phyloP scores from a whole-genome alignment of 1,140 invertebrate genomes.

The Lepidurus couesii region DNA sequence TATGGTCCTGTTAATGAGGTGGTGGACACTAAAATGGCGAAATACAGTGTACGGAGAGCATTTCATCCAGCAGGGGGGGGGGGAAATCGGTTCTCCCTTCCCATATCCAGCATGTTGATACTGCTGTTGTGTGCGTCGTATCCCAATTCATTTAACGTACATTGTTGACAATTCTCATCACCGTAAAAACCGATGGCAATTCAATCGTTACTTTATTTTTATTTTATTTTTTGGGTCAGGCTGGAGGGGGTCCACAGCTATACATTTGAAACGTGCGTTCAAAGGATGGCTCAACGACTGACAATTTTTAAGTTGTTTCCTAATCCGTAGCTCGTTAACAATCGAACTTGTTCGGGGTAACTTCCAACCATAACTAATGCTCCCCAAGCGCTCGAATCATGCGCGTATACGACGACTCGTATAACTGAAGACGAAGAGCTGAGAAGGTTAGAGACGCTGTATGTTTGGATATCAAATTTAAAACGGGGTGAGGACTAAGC shows the following conservation, averaged over 20 bases:
- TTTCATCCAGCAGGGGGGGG: background rate
- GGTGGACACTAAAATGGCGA: background rate
- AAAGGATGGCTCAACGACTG: too few relatives aligned
- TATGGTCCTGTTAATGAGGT: background rate
- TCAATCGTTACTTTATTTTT: background rate
- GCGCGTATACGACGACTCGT: background rate
- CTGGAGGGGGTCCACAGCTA: too few relatives aligned
- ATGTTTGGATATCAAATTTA: constrained; percentile 15
- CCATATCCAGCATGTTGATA: background rate
- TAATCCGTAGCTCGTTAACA: background rate
- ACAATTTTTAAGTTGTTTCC: background rate
- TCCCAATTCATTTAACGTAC: background rate
- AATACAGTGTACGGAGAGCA: background rate
- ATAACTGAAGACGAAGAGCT: background rate
- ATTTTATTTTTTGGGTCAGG: too few relatives aligned
- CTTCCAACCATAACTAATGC: background rate
- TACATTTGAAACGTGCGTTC: too few relatives aligned
- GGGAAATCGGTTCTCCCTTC: background rate
- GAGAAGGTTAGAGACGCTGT: background rate
- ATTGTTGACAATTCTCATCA: background rate
- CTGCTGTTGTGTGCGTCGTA: background rate
- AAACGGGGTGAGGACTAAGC: constrained; percentile 20
- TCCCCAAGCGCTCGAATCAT: background rate
- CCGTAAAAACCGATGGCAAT: background rate
- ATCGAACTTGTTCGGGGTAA: background rate